phyloP scores from a whole-genome alignment of 2,797 vertebrate species.

The Champsocephalus gunnari region DNA sequence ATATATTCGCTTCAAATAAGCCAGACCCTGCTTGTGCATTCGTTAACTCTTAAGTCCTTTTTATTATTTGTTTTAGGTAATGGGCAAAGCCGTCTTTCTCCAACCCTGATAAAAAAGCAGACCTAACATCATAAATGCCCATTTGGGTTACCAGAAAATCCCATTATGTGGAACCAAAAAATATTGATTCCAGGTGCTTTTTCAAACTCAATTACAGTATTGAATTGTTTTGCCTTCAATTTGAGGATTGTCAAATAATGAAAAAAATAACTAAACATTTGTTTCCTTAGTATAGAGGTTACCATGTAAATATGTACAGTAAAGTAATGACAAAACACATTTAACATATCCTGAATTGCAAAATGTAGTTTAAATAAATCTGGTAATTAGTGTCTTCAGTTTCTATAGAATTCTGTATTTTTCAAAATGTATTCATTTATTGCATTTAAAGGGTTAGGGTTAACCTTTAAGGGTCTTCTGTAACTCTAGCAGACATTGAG shows the following conservation, averaged over 20 bases:
- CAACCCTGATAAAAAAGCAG: neutral
- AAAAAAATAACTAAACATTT: neutral
- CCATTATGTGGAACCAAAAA: constrained; percentile 22
- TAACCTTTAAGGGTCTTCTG: constrained; percentile 4
- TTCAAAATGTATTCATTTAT: neutral
- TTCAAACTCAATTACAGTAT: constrained; percentile 3
- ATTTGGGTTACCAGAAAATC: constrained; percentile 10
- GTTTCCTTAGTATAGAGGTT: neutral
- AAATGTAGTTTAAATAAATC: no score
- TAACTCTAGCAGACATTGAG: constrained; percentile 6
- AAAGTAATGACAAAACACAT: neutral
- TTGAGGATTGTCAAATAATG: neutral
- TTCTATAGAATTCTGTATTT: neutral
- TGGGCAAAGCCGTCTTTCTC: no score
- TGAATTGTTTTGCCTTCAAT: neutral
- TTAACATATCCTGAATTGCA: no score
- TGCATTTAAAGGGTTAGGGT: neutral
- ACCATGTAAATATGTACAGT: neutral
- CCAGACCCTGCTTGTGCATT: no score
- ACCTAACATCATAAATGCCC: neutral
- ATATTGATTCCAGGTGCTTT: constrained; percentile 8
- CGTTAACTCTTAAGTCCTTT: no score
- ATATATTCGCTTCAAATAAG: no score
- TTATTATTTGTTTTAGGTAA: no score
- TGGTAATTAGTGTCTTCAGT: neutral